Conservation (phyloP, 2,797 vertebrate genomes). For the Vireo griseus region DNA sequence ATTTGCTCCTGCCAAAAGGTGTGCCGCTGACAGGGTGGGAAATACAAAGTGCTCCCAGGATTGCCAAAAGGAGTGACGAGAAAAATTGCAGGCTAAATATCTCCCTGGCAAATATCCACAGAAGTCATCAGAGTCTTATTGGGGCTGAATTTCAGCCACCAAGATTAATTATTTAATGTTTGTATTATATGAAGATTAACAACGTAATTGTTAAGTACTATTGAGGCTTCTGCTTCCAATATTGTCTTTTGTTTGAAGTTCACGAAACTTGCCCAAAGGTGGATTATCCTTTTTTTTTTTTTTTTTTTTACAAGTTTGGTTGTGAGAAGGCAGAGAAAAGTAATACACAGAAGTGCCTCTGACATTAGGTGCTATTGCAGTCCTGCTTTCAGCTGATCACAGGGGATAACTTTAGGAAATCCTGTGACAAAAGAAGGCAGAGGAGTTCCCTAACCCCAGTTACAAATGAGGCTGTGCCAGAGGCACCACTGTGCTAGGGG, state of each 20-base stretch:
- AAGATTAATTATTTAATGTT: background rate
- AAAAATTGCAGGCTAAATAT: background rate
- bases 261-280: background rate
- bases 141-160: background rate
- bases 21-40: background rate
- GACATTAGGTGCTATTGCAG: background rate
- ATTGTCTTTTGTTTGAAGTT: background rate
- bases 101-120: background rate
- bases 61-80: background rate
- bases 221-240: background rate
- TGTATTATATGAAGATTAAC: background rate
- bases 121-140: background rate
- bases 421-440: background rate
- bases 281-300: background rate
- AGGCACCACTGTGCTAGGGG: background rate
- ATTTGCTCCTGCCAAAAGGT: background rate
- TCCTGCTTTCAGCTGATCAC: background rate
- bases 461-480: fast-evolving
- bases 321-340: background rate
- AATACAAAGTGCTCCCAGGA: background rate
- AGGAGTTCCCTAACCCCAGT: background rate
- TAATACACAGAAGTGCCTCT: background rate
- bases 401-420: background rate
- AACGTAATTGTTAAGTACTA: background rate
- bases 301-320: background rate